Evolutionary conservation across 1,140 invertebrate species (phyloP).

Genomic region (Pomacea maculata): DNA sequence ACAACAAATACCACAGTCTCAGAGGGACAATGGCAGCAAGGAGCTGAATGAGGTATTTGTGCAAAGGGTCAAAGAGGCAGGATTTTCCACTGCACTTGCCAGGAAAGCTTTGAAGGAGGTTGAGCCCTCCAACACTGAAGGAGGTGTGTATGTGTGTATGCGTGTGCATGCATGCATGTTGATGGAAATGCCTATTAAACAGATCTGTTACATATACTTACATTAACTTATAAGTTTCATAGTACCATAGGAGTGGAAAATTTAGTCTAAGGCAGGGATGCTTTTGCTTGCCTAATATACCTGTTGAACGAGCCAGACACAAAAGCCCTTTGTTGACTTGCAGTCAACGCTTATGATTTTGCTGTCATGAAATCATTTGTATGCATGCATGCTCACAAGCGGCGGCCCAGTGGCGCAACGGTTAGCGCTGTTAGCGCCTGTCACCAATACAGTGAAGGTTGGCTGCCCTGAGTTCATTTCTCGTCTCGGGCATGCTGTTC

Average conservation of each 20-base stretch:
- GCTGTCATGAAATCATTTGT: background rate
- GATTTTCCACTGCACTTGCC: conserved; percentile 21
- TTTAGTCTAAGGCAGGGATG: background rate
- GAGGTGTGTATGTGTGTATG: conserved; percentile 12
- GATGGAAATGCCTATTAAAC: background rate
- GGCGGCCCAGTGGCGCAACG: too few species aligned
- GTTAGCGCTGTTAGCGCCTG: too few species aligned
- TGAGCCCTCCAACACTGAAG: conserved; percentile 10
- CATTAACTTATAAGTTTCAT: too few species aligned
- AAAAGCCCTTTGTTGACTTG: background rate
- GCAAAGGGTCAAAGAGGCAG: conserved; percentile 24
- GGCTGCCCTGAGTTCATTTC: too few species aligned
- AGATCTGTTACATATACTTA: background rate
- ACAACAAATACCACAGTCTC: conserved; percentile 2
- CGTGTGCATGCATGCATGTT: background rate
- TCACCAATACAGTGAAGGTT: too few species aligned
- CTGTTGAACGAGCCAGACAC: too few species aligned
- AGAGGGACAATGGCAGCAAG: conserved; percentile 21
- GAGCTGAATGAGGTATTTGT: conserved; percentile 24
- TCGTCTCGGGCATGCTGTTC: too few species aligned
- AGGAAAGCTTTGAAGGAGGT: conserved; percentile 20
- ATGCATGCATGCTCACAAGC: too few species aligned
- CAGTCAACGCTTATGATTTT: background rate
- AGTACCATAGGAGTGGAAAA: too few species aligned
- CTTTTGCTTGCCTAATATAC: background rate